phyloP scores from a whole-genome alignment of 1,140 invertebrate genomes.

The Philaenus spumarius region DNA sequence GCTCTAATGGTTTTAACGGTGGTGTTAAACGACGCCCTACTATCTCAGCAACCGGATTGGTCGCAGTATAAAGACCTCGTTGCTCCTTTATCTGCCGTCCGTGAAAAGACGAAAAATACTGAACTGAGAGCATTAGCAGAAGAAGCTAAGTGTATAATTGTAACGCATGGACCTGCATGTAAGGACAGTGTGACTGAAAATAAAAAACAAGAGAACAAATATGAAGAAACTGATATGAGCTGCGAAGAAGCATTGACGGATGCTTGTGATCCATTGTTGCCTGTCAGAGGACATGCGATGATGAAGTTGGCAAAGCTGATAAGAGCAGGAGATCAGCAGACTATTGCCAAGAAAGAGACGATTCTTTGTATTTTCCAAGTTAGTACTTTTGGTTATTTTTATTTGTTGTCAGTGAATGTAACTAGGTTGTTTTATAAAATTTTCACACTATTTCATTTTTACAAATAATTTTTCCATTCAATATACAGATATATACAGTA shows the following conservation, averaged over 20 bases:
- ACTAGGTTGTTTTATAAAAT: no score
- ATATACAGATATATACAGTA: no score
- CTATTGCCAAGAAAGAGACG: slow-evolving; percentile 55
- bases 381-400: no score
- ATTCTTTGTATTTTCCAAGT: slow-evolving; percentile 58
- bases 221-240: slow-evolving; percentile 26
- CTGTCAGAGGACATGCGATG: slow-evolving; percentile 70
- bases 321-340: slow-evolving; percentile 52
- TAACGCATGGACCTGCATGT: slow-evolving; percentile 38
- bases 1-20: slow-evolving; percentile 42
- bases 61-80: slow-evolving; percentile 42
- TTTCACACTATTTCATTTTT: no score
- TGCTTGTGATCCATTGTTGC: slow-evolving; percentile 65
- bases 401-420: no score
- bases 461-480: no score
- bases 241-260: slow-evolving; percentile 59
- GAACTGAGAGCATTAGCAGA: slow-evolving; percentile 34
- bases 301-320: slow-evolving; percentile 66
- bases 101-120: slow-evolving; percentile 23
- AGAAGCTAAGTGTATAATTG: slow-evolving; percentile 44
- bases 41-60: slow-evolving; percentile 34
- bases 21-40: slow-evolving; percentile 33
- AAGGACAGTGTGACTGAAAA: slow-evolving; percentile 35
- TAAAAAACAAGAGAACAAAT: slow-evolving; percentile 31
- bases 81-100: slow-evolving; percentile 39